Conservation (phyloP, 1,140 invertebrate species). For the Vanessa tameamea region DNA sequence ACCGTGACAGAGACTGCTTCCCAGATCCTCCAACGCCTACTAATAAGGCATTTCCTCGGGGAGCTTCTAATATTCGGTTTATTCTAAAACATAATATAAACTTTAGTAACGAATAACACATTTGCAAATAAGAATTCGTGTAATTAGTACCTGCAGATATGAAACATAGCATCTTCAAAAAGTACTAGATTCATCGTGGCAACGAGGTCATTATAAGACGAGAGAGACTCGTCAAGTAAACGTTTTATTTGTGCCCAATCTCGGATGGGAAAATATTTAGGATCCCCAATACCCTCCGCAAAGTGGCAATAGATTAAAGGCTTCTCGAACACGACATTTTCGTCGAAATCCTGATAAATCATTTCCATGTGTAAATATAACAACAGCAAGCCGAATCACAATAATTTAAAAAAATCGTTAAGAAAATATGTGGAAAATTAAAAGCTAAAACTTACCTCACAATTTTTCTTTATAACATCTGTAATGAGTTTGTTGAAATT, state of each 20-base stretch:
- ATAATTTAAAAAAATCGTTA: neutral
- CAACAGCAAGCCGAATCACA: neutral
- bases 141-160: conserved; percentile 85
- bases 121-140: too few species aligned
- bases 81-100: conserved; percentile 80
- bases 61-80: conserved; percentile 94
- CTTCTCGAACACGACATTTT: conserved; percentile 78
- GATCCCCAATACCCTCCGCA: conserved; percentile 93
- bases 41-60: conserved; percentile 94
- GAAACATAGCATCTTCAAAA: conserved; percentile 97
- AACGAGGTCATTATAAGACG: conserved; percentile 91
- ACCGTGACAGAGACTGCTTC: conserved; percentile 93
- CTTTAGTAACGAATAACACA: too few species aligned
- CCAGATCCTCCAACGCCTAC: conserved; percentile 97
- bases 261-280: conserved; percentile 92
- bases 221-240: conserved; percentile 90
- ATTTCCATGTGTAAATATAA: too few species aligned
- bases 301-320: conserved; percentile 95
- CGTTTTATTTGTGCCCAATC: conserved; percentile 88
- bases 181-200: conserved; percentile 96
- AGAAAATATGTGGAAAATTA: neutral
- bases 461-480: conserved; percentile 92
- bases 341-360: conserved; percentile 63
- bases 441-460: conserved; percentile 82
- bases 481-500: conserved; percentile 87